Evolutionary conservation across 2,797 vertebrate species (phyloP).

Genomic region (Epinephelus malabaricus): DNA sequence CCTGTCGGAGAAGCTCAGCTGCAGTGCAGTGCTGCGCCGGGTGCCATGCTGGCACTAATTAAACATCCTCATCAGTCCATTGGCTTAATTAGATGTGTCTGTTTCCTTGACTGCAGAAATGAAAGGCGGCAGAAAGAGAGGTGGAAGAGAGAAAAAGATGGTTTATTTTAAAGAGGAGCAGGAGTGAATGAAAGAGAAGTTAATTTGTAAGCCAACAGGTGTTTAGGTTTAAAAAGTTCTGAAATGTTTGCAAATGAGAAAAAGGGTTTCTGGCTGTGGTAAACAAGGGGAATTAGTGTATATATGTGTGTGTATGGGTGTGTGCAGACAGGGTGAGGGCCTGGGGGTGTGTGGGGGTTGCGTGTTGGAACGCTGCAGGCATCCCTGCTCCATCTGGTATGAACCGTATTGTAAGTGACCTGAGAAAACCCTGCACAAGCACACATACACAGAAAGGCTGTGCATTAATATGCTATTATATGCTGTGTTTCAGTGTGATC

Average conservation of each 20-base stretch:
- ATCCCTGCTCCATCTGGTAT: constrained; percentile 59
- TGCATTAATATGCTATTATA: constrained; percentile 5
- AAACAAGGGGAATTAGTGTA: not conserved
- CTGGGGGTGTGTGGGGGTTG: constrained; percentile 22
- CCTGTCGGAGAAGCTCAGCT: constrained; percentile 59
- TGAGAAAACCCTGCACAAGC: constrained; percentile 1
- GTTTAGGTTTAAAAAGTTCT: constrained; percentile 13
- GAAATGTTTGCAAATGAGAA: not conserved
- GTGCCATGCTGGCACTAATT: constrained; percentile 72
- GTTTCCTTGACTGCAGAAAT: constrained; percentile 55
- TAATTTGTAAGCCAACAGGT: constrained; percentile 9
- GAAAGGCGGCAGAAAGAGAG: constrained; percentile 30
- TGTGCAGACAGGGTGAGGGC: constrained; percentile 14
- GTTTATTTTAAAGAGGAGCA: not conserved
- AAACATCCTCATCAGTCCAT: constrained; percentile 72
- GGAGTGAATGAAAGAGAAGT: constrained; percentile 7
- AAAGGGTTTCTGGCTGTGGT: not conserved
- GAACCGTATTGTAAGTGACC: constrained; percentile 41
- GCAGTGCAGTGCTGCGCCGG: constrained; percentile 45
- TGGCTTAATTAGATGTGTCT: constrained; percentile 76
- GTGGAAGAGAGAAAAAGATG: not conserved
- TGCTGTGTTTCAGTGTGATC: constrained; percentile 90
- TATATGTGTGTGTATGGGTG: not conserved
- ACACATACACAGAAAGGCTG: constrained; percentile 10
- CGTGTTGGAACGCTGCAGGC: constrained; percentile 39